phyloP scores from a whole-genome alignment of 2,113 vertebrate species.

The Stercorarius parasiticus region DNA sequence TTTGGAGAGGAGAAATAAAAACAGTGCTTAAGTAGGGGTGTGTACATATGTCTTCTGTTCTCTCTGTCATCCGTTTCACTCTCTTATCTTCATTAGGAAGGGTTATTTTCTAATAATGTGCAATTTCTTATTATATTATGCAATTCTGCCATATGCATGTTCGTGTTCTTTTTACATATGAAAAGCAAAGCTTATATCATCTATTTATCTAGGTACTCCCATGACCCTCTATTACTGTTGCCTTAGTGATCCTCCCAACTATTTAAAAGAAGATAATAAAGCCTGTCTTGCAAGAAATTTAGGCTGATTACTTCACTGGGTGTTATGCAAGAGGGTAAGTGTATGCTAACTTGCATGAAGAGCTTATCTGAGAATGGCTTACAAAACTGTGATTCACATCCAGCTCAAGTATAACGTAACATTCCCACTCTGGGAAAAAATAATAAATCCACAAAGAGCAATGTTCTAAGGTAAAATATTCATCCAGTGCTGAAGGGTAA shows the following conservation, averaged over 20 bases:
- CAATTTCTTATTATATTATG: neutral
- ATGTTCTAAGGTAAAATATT: neutral
- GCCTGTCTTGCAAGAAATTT: constrained; percentile 36
- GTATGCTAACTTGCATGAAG: neutral
- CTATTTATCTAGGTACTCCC: neutral
- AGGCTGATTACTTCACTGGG: constrained; percentile 26
- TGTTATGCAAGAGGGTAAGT: constrained; percentile 38
- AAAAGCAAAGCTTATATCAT: neutral
- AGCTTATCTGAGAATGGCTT: constrained; percentile 15
- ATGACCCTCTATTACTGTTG: constrained; percentile 14
- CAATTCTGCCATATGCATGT: neutral
- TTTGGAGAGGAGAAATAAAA: neutral
- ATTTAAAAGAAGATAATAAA: neutral
- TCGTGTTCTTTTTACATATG: neutral
- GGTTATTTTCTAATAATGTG: neutral
- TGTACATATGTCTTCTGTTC: neutral
- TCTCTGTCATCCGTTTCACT: neutral
- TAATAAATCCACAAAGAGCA: neutral
- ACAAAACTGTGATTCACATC: neutral
- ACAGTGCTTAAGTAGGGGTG: neutral
- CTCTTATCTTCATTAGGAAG: neutral
- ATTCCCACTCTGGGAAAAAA: neutral
- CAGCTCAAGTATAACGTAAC: neutral
- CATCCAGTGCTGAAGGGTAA: neutral
- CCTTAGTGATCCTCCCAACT: constrained; percentile 29